Evolutionary conservation across 2,797 vertebrate species (phyloP), one percentile per base, ranked within the genome.

Genomic region (Nyctibius grandis): DNA sequence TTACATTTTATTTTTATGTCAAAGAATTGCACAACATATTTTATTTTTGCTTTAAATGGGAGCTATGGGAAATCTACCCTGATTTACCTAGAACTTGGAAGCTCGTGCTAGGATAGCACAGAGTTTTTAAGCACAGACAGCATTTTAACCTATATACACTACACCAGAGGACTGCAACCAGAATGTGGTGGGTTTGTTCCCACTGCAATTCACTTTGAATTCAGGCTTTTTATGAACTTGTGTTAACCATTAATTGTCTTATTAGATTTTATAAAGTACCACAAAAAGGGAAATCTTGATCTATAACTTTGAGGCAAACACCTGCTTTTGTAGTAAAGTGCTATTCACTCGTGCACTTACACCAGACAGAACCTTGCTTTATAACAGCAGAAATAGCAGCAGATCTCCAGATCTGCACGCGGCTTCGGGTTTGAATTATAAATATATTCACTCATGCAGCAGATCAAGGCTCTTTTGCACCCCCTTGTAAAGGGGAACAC

Each of bases 1-100:
- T 60, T 93, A 47, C 2, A 11, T 64, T 85, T 93, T n/a, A 95
- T 91, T 95, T 94, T 95, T 85, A 83, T 75, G 70, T 89, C 78
- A 64, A 73, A 91, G 74, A 92, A 85, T 28, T 47, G 20, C 64
- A 88, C 36, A 67, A 65, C 25, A 22, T 64, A 72, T 48, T 93
- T 95, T 72, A 54, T 86, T 89, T 93, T 95, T 75, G 21, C 77
- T 96, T 88, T 64, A 57, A 89, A 92, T 9, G 26, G 72, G 57
- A 89, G 53, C 69, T 75, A 17, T 51, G 50, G 76, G 85, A 94
- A 94, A 92, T 65, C 38, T 81, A 50, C 29, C 48, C 28, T 40
- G 38, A 88, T 91, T 92, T 88, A 57, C 70, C 42, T 28, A 21
- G 33, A 92, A 69, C 29, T n/a, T 21, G 23, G 38, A 78, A 3